Evolutionary conservation across 2,797 vertebrate genomes (phyloP), one percentile per base, ranked within the genome.

Genomic region (Luscinia megarhynchos): DNA sequence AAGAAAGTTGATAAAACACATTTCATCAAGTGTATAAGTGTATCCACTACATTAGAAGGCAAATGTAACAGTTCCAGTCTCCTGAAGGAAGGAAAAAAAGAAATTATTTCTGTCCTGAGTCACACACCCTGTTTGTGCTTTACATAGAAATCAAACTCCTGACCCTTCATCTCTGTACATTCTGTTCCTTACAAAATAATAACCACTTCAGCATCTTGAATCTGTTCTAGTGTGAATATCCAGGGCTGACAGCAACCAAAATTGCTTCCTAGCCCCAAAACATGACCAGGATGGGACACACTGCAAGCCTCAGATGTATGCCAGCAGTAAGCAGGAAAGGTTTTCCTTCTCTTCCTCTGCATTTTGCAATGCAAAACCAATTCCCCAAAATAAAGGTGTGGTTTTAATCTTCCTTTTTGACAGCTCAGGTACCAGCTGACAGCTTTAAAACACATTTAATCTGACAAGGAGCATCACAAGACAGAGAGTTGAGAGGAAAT

Each of bases 331-430:
- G 55, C 34, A 61, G 30, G 46, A 68, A 63, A 77, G 48, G 26
- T 63, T 68, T 86, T 40, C 45, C 50, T 79, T 81, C 34, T n/a
- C 29, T 54, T 69, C 27, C 75, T 77, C 70, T 40, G 20, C 6
- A 5, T 76, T 95, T 84, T 84, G 40, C 66, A 94, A 73, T 43
- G 74, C 55, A 93, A 84, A 94, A 89, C 2, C 1, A 76, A 72
- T 64, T n/a, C n/a, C 12, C 22, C 40, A 80, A 53, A 90, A 84
- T 23, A 63, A 50, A 90, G 20, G 43, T 57, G 36, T 48, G 29
- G 15, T 78, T 92, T 84, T 88, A 86, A 90, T 84, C 69, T 68
- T 74, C 58, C 17, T 72, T 93, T 86, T 27, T 90, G 86, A 84
- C 77, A 94, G 66, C 58, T 92, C 67, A 76, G 80, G 80, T 77